These are phyloP conservation scores for Coryphaenoides rupestris DNA, from an alignment of 2,113 vertebrate genomes.

Conservation along the genomic window DNA sequence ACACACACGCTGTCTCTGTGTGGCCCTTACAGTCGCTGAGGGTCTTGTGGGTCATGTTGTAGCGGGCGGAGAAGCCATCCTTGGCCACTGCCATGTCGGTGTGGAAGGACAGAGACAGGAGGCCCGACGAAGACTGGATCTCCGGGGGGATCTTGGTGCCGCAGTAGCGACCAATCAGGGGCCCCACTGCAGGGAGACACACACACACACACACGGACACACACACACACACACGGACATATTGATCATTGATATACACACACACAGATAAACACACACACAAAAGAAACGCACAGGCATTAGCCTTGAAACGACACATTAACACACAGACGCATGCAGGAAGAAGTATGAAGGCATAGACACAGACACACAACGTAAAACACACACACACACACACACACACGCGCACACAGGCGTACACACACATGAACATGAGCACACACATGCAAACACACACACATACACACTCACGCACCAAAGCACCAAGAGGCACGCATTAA, in stretches of 20 bases:
- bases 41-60: constrained; percentile 90
- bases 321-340: too few species aligned
- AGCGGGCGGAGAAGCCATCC: constrained; percentile 95
- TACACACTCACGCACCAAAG: too few species aligned
- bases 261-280: not conserved
- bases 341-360: not conserved
- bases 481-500: too few species aligned
- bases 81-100: constrained; percentile 98
- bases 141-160: constrained; percentile 91
- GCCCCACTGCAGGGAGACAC: constrained; percentile 76
- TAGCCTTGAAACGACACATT: too few species aligned
- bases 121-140: constrained; percentile 89
- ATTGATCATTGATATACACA: not conserved
- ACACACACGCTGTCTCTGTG: too few species aligned
- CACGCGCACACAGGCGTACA: not conserved
- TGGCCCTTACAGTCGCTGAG: constrained; percentile 88
- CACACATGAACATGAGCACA: constrained; percentile 38
- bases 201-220: constrained; percentile 1
- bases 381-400: constrained; percentile 11
- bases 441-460: constrained; percentile 14
- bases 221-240: too few species aligned
- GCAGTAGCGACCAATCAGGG: constrained; percentile 96
- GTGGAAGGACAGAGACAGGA: constrained; percentile 95
- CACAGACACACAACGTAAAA: too few species aligned
- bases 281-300: too few species aligned